Base-by-base conservation (phyloP, 1,140 invertebrate genomes). In the Neodiprion virginianus region DNA sequence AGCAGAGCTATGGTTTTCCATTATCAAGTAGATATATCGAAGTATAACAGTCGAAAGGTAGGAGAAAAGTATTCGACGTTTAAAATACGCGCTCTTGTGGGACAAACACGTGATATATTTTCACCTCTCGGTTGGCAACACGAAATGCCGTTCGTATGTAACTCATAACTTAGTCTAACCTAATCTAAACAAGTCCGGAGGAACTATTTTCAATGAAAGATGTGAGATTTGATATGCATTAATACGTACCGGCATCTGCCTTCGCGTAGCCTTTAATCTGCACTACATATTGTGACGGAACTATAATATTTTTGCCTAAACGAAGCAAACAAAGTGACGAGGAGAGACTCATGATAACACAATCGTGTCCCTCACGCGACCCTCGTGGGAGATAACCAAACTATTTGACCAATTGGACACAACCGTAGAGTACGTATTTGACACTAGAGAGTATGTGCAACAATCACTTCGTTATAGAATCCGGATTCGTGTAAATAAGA, bases 211-310 rank as follows among this genome's bases (percentile, higher is more conserved):
- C 9, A 40, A 47, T 71, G 53, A 61, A 61, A 61, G 11, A 61
- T 49, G 7, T 49, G 8, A 53, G 23, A 17, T 7, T 48, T 11
- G 7, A 48, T 7, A 17, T 11, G 47, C 28, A 71, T 71, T 7
- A 71, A 48, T 17, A 40, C 17, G 48, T 71, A 48, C 21, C n/a
- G 9, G 48, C 48, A 40, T n/a, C 48, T 49, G 40, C 23, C 47
- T 21, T 48, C n/a, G 70, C 70, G 70, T 71, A 71, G 47, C 48
- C 48, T 12, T 50, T 71, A 47, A 71, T n/a, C 70, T 71, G 70
- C 48, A 47, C 48, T 1, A 8, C 23, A 71, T 71, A 71, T 23
- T 71, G 70, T 23, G 14, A 40, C 3, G 70, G 70, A 40, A 50
- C 70, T 11, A 71, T 48, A 23, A 49, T 40, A 47, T 71, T 71